These are phyloP conservation scores for Eufriesea mexicana DNA, from an alignment of 1,140 invertebrate genomes.

Conservation along the genomic window DNA sequence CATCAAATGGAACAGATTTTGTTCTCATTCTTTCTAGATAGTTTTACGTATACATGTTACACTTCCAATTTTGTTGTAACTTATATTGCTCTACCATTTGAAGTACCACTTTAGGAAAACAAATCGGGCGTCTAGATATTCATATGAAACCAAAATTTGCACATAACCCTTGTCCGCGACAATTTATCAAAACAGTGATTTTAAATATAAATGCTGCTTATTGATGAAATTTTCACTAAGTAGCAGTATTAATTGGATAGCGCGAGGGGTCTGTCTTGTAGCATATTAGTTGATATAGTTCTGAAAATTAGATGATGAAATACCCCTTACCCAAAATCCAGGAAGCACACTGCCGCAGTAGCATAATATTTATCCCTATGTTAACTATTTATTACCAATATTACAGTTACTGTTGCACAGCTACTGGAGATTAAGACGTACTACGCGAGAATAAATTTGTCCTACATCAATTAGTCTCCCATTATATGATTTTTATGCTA, in stretches of 20 bases:
- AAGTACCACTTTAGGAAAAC: slow-evolving; percentile 60
- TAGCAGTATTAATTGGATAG: slow-evolving; percentile 63
- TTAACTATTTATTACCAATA: slow-evolving; percentile 81
- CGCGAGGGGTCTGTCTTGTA: slow-evolving; percentile 67
- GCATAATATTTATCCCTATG: slow-evolving; percentile 81
- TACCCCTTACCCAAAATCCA: slow-evolving; percentile 74
- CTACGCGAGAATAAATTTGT: slow-evolving; percentile 69
- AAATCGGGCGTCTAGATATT: slow-evolving; percentile 57
- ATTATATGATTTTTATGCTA: slow-evolving; percentile 75
- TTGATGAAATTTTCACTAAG: slow-evolving; percentile 61
- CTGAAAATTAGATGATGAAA: slow-evolving; percentile 66
- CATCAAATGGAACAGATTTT: slow-evolving; percentile 74
- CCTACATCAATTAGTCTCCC: slow-evolving; percentile 77
- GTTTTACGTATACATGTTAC: slow-evolving; percentile 77
- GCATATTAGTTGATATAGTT: slow-evolving; percentile 68
- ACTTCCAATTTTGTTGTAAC: slow-evolving; percentile 73
- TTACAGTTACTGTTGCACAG: slow-evolving; percentile 74
- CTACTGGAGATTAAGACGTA: slow-evolving; percentile 74
- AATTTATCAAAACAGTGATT: slow-evolving; percentile 59
- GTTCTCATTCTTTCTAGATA: slow-evolving; percentile 79
- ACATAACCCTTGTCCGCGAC: slow-evolving; percentile 61
- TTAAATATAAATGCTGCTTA: slow-evolving; percentile 63
- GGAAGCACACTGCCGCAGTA: slow-evolving; percentile 79
- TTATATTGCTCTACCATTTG: slow-evolving; percentile 57
- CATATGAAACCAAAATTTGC: slow-evolving; percentile 54